Percentiles rank a stretch among this genome's conserved stretches.
These are phyloP conservation scores for Mechanitis messenoides DNA, from an alignment of 2,888 invertebrate species.

Conservation along the genomic window DNA sequence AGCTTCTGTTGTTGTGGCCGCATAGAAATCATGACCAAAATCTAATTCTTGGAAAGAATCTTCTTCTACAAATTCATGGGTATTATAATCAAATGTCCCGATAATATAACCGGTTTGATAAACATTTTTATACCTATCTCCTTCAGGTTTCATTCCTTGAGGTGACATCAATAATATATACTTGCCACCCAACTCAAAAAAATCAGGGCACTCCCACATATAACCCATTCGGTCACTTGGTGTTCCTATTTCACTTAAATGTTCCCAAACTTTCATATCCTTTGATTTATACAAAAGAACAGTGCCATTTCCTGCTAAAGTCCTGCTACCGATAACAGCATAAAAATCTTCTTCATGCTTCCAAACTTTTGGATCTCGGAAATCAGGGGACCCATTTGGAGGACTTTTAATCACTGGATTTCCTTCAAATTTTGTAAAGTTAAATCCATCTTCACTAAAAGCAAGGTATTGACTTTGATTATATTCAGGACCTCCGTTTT, in stretches of 20 bases:
- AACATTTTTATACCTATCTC: constrained; percentile 61
- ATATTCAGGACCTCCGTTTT: constrained; percentile 45
- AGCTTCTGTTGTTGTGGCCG: constrained; percentile 56
- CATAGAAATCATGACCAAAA: constrained; percentile 70
- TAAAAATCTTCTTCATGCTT: constrained; percentile 60
- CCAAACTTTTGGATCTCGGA: constrained; percentile 73
- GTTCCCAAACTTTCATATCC: constrained; percentile 61
- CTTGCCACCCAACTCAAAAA: constrained; percentile 65
- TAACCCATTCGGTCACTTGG: constrained; percentile 57
- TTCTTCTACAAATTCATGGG: constrained; percentile 54
- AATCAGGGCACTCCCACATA: constrained; percentile 76
- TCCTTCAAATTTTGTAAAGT: constrained; percentile 57
- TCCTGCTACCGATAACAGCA: constrained; percentile 61
- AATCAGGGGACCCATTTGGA: constrained; percentile 60
- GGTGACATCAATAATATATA: constrained; percentile 64
- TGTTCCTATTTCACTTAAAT: constrained; percentile 53
- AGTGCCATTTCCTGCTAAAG: constrained; percentile 49
- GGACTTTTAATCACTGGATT: constrained; percentile 59
- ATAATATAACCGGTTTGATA: constrained; percentile 65
- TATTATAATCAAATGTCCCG: constrained; percentile 62
- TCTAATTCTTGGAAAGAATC: constrained; percentile 62
- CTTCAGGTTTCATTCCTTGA: constrained; percentile 57
- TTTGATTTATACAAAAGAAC: constrained; percentile 61
- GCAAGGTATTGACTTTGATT: constrained; percentile 64
- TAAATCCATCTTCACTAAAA: constrained; percentile 56